Evolutionary conservation across 2,888 invertebrate genomes (phyloP), one percentile per base, ranked within the genome.

Genomic region (Lamellibrachia columna): DNA sequence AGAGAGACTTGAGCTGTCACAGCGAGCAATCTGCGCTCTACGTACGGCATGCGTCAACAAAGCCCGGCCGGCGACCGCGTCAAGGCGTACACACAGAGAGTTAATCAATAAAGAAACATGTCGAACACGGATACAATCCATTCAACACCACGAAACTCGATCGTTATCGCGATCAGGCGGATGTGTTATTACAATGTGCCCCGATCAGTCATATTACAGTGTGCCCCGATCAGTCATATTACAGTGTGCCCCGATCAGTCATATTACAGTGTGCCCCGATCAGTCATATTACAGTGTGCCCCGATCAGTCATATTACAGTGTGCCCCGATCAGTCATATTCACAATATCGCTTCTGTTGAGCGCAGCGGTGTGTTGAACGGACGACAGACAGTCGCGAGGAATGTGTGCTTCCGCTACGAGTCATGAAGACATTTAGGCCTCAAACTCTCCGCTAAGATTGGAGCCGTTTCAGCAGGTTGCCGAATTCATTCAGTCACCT

Each of bases 41-140:
- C 22, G 22, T 22, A 15, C 75, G 75, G 75, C n/a, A 6, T 75
- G 22, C 75, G 75, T 75, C 75, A 75, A 75, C 75, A 75, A 75
- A 75, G 22, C 22, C 75, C 75, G 75, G 15, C 75, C n/a, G n/a
- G 15, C n/a, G 75, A 22, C 4, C 75, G 75, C 75, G 75, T 75
- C 75, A 75, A 75, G 22, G 75, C 22, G n/a, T n/a, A 75, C 75
- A 22, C 22, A 75, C 15, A 75, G 6, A n/a, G 22, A 75, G 75
- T 75, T 75, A 75, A 75, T 75, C 75, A 75, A 75, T 75, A 75
- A 75, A 75, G 75, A 75, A 75, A 75, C 75, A 22, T 75, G 75
- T 75, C 75, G 75, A 75, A 75, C 75, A 75, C 75, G 75, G 75
- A 22, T 75, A 75, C 75, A 75, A 75, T 75, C n/a, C 75, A 75